phyloP scores from a whole-genome alignment of 2,888 invertebrate species.

The Rugalucina vietnamica region DNA sequence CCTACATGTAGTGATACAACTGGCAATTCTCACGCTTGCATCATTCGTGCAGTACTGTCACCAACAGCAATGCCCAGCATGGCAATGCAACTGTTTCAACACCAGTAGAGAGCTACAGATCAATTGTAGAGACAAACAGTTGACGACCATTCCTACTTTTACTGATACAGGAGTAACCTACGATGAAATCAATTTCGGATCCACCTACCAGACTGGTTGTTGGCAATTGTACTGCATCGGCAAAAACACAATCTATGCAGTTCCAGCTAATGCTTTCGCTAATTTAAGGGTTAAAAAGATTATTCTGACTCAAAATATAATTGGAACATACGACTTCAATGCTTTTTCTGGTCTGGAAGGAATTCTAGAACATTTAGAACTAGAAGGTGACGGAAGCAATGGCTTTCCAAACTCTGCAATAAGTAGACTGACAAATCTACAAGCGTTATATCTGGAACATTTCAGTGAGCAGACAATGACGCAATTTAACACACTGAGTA shows the following conservation, averaged over 20 bases:
- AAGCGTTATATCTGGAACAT: conserved; percentile 58
- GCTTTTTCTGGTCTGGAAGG: conserved; percentile 92
- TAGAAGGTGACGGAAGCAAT: conserved; percentile 82
- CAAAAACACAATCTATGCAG: conserved; percentile 62
- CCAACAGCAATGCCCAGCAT: conserved; percentile 10
- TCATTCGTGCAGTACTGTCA: neutral
- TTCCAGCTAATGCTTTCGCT: conserved; percentile 88
- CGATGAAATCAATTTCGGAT: conserved; percentile 65
- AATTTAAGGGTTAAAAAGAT: conserved; percentile 92
- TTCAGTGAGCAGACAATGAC: conserved; percentile 44
- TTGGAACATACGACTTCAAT: conserved; percentile 92
- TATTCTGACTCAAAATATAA: conserved; percentile 92
- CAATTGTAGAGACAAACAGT: conserved; percentile 59
- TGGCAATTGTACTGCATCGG: no score
- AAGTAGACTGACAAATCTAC: conserved; percentile 50
- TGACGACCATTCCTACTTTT: conserved; percentile 54
- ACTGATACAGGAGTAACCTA: conserved; percentile 33
- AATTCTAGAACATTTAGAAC: conserved; percentile 91
- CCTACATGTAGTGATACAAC: neutral
- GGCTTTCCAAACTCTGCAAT: conserved; percentile 55
- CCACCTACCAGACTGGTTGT: conserved; percentile 21
- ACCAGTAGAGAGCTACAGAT: conserved; percentile 44
- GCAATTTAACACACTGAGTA: conserved; percentile 33
- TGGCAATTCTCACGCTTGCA: neutral
- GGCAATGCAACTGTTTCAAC: conserved; percentile 30